Base-by-base conservation (phyloP, 2,888 invertebrate species). In the Colletes collaris region DNA sequence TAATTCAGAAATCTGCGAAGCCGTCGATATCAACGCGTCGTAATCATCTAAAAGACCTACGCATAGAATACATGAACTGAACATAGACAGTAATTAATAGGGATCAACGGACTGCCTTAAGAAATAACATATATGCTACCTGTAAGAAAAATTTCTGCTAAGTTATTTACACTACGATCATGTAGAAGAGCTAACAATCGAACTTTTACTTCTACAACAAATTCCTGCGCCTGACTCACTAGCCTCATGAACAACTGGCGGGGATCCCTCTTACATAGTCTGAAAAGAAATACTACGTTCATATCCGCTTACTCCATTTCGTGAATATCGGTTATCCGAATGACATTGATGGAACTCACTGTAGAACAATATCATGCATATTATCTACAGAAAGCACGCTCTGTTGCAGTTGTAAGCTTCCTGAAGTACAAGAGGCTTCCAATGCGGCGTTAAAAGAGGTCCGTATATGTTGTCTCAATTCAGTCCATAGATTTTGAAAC, bases 181-280 rank as follows among this genome's bases (percentile, higher is more conserved):
- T 94, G 93, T 55, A 95, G 88, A 83, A 94, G 93, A 86, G 94
- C 93, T 81, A 95, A 91, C 78, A 95, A 93, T 78, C 93, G 93
- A 88, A 95, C 94, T 89, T 95, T 95, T 83, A 95, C 94, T 90
- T 95, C 95, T 83, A 95, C 94, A 77, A 96, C 95, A 92, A 95
- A 95, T 89, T 96, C 95, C 86, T 95, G 94, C 40, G 95, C 94
- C 88, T 95, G 94, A 71, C 95, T 94, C 88, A 96, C 95, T 82
- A 96, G 92, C 88, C 95, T 94, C 89, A 95, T 93, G 89, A 95
- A 95, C 79, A 96, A 93, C 89, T 95, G 95, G 90, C 95, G 95
- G 50, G 96, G 94, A 93, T 96, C 95, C 79, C 93, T 92, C 66
- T 93, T 93, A 88, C 94, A 94, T 72, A 95, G 91, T 86, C 95